phyloP scores from a whole-genome alignment of 2,888 invertebrate species.

The Noctua pronuba region DNA sequence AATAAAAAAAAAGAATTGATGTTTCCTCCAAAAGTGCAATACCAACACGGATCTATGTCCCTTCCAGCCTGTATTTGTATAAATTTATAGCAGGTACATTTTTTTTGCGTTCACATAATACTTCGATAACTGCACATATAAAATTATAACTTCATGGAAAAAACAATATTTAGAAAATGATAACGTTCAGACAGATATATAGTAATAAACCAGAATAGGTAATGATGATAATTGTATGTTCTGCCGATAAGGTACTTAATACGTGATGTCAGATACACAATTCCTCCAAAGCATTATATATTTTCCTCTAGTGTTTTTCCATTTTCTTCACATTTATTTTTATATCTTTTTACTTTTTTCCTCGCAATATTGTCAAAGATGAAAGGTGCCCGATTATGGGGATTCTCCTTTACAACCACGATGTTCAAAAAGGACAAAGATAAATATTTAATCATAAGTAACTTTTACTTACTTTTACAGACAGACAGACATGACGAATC shows the following conservation, averaged over 20 bases:
- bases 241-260: constrained; percentile 1
- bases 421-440: neutral
- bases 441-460: neutral
- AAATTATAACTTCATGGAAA: neutral
- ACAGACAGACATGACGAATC: no score
- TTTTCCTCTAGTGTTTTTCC: neutral
- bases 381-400: neutral
- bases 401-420: neutral
- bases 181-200: neutral
- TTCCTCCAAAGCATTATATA: neutral
- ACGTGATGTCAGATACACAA: neutral
- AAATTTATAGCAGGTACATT: neutral
- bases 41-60: no score
- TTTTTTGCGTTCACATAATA: neutral
- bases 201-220: constrained; percentile 41
- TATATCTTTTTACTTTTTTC: neutral
- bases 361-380: neutral
- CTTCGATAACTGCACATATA: constrained; percentile 4
- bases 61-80: neutral
- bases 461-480: neutral
- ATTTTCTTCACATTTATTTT: neutral
- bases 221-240: constrained; percentile 3
- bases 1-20: no score
- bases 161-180: constrained; percentile 33
- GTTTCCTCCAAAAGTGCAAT: no score